Evolutionary conservation across 1,140 invertebrate species (phyloP), one percentile per base, ranked within the genome.

Genomic region (Scylla paramamosain): DNA sequence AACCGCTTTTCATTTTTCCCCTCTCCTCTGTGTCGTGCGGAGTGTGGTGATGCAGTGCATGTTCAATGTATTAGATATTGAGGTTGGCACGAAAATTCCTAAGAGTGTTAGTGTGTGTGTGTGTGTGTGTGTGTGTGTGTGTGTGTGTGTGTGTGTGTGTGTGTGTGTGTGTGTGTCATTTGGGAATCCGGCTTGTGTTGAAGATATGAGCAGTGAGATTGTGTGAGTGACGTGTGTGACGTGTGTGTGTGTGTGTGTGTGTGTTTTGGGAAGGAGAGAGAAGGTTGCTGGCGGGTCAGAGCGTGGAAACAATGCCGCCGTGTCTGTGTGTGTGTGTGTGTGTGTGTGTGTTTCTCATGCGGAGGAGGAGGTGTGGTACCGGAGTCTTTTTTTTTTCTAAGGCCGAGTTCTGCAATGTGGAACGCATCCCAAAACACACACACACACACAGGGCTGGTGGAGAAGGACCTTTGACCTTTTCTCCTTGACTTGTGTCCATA

Each of bases 401-500:
- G 25, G 67, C 20, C 8, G 20, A 77, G n/a, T 77, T n/a, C 25
- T 25, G n/a, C n/a, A 77, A 20, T 77, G 67, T 77, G 25, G 67
- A 77, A 77, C 16, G 67, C 67, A n/a, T 77, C n/a, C 39, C 8
- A 6, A 77, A 6, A 77, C 67, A 77, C 67, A 59, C 52, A 77
- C 67, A 77, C 67, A 77, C 67, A 77, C 67, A 77, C 67, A 77
- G 12, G n/a, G 1, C 20, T 59, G 16, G 20, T 59, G 52, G 67
- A 77, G 67, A n/a, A 28, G 87, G 29, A 32, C 46, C 29, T n/a
- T 32, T 89, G 32, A 32, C 87, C 46, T 39, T 89, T 39, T 39
- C 31, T 89, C 87, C 31, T 48, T 89, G 32, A 46, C 87, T 88
- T 46, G 67, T 88, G 86, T 32, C 86, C 86, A 20, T 88, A 39